Evolutionary conservation across 2,113 vertebrate genomes (phyloP).

Genomic region (Atlantisia rogersi): DNA sequence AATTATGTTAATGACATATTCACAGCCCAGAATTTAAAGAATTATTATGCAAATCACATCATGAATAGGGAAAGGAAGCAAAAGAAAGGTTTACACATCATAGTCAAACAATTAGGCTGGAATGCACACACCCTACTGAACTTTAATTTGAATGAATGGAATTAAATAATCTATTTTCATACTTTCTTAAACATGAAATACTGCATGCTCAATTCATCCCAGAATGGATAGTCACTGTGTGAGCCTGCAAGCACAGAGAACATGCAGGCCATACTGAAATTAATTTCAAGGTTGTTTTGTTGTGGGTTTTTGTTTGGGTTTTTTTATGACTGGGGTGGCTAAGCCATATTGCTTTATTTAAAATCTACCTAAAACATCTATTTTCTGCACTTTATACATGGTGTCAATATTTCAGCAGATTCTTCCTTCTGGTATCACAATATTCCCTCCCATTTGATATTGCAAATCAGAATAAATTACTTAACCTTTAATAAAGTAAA

Average conservation of each 20-base stretch:
- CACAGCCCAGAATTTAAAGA: constrained; percentile 5
- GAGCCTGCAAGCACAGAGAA: background rate
- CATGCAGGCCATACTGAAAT: background rate
- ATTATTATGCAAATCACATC: constrained; percentile 60
- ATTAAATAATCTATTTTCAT: background rate
- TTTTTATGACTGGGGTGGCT: background rate
- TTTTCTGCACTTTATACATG: background rate
- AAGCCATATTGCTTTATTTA: background rate
- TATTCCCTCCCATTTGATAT: background rate
- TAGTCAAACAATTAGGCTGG: background rate
- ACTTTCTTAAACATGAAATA: background rate
- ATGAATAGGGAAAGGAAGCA: background rate
- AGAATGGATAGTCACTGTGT: fast-evolving
- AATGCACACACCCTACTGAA: background rate
- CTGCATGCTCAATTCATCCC: background rate
- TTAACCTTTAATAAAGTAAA: background rate
- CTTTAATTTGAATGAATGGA: constrained; percentile 3
- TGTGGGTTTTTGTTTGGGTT: too few species aligned
- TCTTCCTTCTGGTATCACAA: background rate
- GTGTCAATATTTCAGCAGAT: background rate
- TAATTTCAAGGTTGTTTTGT: background rate
- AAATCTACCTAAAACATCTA: background rate
- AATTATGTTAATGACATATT: constrained; percentile 65
- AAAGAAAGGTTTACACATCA: background rate
- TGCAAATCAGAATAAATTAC: background rate